Evolutionary conservation across 2,797 vertebrate species (phyloP).

Genomic region (Perodicticus potto): DNA sequence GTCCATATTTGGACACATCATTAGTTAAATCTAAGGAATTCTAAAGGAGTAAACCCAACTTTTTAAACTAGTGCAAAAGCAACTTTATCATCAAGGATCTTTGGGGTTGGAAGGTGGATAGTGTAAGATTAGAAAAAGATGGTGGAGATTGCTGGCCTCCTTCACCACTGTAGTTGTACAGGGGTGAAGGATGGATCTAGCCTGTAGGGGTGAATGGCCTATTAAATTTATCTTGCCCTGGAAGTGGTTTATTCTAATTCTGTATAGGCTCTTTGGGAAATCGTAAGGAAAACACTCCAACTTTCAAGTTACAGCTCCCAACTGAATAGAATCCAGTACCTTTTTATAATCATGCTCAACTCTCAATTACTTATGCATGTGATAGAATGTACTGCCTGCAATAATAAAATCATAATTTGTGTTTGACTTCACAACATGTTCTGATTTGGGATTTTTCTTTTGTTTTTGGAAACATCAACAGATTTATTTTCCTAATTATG

Average conservation of each 20-base stretch:
- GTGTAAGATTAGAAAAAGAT: neutral
- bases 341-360: slow-evolving; percentile 45
- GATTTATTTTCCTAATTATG: slow-evolving; percentile 74
- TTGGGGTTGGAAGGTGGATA: neutral
- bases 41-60: neutral
- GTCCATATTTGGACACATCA: neutral
- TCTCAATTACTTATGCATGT: slow-evolving; percentile 59
- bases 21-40: neutral
- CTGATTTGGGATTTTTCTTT: slow-evolving; percentile 56
- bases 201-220: neutral
- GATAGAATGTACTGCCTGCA: slow-evolving; percentile 27
- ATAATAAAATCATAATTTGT: slow-evolving; percentile 74
- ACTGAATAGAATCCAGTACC: slow-evolving; percentile 38
- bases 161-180: neutral
- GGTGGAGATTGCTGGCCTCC: neutral
- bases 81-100: neutral
- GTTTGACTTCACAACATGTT: slow-evolving; percentile 58
- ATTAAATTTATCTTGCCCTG: neutral
- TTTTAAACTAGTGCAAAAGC: slow-evolving; percentile 14
- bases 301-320: slow-evolving; percentile 32
- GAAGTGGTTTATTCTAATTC: slow-evolving; percentile 14
- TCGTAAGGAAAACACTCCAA: slow-evolving; percentile 28
- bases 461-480: slow-evolving; percentile 69
- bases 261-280: neutral
- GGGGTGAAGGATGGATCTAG: neutral